Conservation (phyloP, 2,888 invertebrate species). For the Andricus curvator region DNA sequence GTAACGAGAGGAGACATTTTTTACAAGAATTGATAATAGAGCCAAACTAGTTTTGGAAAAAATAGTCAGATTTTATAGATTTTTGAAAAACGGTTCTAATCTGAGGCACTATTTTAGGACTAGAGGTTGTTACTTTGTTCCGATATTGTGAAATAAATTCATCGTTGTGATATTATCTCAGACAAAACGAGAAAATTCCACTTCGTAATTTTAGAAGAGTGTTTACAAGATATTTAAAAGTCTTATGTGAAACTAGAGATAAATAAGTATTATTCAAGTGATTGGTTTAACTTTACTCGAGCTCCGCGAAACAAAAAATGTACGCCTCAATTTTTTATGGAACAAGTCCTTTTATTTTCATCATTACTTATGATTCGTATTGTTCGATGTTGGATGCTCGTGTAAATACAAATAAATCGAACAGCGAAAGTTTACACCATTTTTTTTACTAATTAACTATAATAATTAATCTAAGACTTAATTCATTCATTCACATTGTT, state of each 20-base stretch:
- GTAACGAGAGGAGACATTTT: not conserved
- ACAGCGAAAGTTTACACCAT: not conserved
- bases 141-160: not conserved
- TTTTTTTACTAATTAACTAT: no score
- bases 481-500: no score
- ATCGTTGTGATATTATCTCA: conserved; percentile 29
- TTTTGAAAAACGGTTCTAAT: not conserved
- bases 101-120: not conserved
- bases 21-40: not conserved
- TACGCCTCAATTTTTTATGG: not conserved
- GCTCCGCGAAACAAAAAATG: not conserved
- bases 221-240: not conserved
- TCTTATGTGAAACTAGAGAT: not conserved
- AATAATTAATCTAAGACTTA: no score
- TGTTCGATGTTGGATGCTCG: conserved; percentile 12
- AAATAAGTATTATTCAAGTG: not conserved
- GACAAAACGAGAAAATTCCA: not conserved
- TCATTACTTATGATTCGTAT: conserved; percentile 2
- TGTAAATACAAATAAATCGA: conserved; percentile 34
- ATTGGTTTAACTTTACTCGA: conserved; percentile 11
- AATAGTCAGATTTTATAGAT: not conserved
- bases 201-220: not conserved
- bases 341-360: not conserved
- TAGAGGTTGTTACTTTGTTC: not conserved
- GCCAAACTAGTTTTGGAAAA: not conserved